Percentiles rank a stretch among this genome's conserved stretches.
Conservation (phyloP, 2,797 vertebrate species). For the Rhabdophis nuchalis region DNA sequence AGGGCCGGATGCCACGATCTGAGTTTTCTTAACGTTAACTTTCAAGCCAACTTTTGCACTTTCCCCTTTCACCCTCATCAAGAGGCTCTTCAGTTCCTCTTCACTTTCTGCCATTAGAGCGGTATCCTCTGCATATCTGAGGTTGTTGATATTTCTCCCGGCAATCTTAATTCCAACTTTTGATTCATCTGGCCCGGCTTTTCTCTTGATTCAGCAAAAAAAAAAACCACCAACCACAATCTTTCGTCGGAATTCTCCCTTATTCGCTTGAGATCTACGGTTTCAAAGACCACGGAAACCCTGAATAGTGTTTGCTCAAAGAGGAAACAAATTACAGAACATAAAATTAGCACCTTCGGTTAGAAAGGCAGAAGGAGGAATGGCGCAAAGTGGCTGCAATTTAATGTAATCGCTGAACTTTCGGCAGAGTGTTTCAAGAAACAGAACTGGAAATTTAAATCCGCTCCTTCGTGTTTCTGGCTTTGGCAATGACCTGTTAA, state of each 20-base stretch:
- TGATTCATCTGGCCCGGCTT: no score
- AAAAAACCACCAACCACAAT: no score
- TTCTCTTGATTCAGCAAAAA: neutral
- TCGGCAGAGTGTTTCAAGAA: neutral
- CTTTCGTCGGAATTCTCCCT: neutral
- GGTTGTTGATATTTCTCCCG: no score
- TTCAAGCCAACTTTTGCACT: no score
- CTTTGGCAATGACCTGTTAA: neutral
- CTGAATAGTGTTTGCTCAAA: neutral
- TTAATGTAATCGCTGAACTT: neutral
- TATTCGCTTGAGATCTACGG: neutral
- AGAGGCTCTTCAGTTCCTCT: no score
- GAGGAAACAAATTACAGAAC: neutral
- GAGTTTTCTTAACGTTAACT: no score
- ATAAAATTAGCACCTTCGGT: neutral
- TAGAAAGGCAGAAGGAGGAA: neutral
- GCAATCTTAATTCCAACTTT: no score
- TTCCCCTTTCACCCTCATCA: no score
- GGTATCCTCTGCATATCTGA: no score
- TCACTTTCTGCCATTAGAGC: no score
- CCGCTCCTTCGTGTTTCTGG: neutral
- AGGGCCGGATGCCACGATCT: no score
- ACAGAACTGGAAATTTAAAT: neutral
- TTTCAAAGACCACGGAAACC: neutral
- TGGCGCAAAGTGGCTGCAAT: neutral